phyloP scores from a whole-genome alignment of 2,888 invertebrate species.

The Rotaria sp. region DNA sequence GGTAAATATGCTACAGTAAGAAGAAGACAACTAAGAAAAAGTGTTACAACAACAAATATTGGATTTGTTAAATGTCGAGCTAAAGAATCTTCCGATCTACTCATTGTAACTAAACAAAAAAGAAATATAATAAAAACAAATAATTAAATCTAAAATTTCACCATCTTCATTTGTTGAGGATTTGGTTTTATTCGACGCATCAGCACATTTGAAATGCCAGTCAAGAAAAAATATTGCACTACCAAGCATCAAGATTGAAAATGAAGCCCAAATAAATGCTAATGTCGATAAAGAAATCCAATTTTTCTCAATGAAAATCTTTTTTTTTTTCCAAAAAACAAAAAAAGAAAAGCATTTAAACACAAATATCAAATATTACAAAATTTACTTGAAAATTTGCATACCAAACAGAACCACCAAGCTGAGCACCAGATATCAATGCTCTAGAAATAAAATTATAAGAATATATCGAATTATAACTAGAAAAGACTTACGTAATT shows the following conservation, averaged over 20 bases:
- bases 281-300: not conserved
- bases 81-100: not conserved
- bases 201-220: not conserved
- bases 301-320: not conserved
- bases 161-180: not conserved
- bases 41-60: not conserved
- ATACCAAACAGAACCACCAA: not conserved
- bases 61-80: constrained; percentile 4
- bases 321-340: too few relatives aligned
- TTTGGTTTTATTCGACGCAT: not conserved
- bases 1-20: not conserved
- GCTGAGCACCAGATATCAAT: not conserved
- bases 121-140: not conserved
- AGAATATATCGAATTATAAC: not conserved
- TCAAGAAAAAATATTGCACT: not conserved
- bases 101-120: not conserved
- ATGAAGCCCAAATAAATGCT: constrained; percentile 11
- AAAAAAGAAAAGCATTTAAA: not conserved
- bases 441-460: not conserved
- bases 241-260: not conserved
- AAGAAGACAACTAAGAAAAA: not conserved
- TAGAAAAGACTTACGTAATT: not conserved
- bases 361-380: not conserved
- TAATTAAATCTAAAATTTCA: not conserved
- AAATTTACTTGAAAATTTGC: not conserved